phyloP scores from a whole-genome alignment of 2,888 invertebrate species.

The Lepas anatifera region DNA sequence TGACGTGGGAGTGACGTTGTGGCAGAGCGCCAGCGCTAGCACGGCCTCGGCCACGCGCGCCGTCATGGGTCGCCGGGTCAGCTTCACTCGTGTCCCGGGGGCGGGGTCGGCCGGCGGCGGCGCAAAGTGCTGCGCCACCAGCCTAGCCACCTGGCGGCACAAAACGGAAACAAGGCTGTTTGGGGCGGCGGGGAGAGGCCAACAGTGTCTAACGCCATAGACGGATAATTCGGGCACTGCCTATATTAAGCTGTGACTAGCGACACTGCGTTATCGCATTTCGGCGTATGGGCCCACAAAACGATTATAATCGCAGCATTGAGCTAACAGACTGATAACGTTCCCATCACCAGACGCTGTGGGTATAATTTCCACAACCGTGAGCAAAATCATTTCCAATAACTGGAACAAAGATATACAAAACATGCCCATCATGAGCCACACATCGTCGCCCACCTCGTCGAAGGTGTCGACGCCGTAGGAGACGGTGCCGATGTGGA shows the following conservation, averaged over 20 bases:
- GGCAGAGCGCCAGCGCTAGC: conserved; percentile 88
- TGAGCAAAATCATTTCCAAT: too few species aligned
- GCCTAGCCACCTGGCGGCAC: neutral
- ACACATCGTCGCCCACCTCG: conserved; percentile 49
- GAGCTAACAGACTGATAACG: too few species aligned
- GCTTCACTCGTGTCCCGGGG: conserved; percentile 6
- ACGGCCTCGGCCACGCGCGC: conserved; percentile 77
- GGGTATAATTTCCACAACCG: too few species aligned
- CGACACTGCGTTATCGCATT: too few species aligned
- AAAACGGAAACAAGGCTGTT: neutral
- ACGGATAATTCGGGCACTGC: too few species aligned
- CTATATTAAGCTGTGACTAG: too few species aligned
- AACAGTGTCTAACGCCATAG: too few species aligned
- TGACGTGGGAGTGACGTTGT: conserved; percentile 96
- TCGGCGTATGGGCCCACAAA: too few species aligned
- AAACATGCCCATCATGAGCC: too few species aligned
- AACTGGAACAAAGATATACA: too few species aligned
- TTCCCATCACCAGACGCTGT: too few species aligned
- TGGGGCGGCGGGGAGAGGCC: neutral
- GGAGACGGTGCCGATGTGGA: conserved; percentile 86
- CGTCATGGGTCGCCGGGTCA: conserved; percentile 25
- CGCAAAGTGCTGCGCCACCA: neutral
- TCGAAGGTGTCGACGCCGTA: conserved; percentile 77
- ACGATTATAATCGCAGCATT: too few species aligned
- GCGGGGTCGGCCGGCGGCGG: conserved; percentile 14